Conservation (phyloP, 2,888 invertebrate species). For the Torymus auratus region DNA sequence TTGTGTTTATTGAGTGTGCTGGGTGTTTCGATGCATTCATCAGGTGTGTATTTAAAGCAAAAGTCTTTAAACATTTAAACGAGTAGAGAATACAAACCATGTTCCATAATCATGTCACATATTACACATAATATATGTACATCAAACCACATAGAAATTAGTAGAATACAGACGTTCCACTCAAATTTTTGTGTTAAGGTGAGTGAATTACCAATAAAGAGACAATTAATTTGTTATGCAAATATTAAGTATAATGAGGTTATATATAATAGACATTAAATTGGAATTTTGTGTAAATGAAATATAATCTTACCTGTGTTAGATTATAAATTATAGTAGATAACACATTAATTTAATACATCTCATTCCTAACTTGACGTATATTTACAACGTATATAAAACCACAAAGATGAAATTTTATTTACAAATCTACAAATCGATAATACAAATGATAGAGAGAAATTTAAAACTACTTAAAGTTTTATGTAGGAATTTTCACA, state of each 20-base stretch:
- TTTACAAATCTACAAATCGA: too few species aligned
- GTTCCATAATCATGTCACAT: not conserved
- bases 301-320: not conserved
- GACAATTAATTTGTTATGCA: not conserved
- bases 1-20: too few species aligned
- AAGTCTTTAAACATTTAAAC: too few species aligned
- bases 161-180: slow-evolving; percentile 54
- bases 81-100: too few species aligned
- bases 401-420: not conserved
- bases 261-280: not conserved
- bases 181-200: slow-evolving; percentile 56
- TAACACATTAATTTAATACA: not conserved
- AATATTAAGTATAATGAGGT: not conserved
- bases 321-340: too few species aligned
- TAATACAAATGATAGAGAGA: too few species aligned
- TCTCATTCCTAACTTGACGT: not conserved
- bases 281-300: not conserved
- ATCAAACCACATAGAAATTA: slow-evolving; percentile 18
- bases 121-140: not conserved
- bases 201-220: slow-evolving; percentile 19
- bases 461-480: too few species aligned
- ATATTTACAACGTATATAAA: not conserved
- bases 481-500: too few species aligned
- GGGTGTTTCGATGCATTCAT: too few species aligned
- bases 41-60: too few species aligned